phyloP scores from a whole-genome alignment of 2,113 vertebrate species.

The Urocolius indicus region DNA sequence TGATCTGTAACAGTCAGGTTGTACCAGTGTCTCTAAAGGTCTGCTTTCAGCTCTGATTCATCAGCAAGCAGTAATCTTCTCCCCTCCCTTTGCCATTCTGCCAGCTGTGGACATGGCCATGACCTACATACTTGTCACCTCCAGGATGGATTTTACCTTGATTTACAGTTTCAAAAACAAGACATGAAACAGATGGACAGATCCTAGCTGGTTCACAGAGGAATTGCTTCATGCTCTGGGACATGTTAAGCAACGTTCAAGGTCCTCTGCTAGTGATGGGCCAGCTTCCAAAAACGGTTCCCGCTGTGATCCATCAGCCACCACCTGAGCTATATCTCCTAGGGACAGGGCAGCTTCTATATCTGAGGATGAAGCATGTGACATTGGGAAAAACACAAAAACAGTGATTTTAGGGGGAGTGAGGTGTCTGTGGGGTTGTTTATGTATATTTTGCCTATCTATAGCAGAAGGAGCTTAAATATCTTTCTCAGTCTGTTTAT shows the following conservation, averaged over 20 bases:
- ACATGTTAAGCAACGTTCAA: neutral
- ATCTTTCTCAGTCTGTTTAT: neutral
- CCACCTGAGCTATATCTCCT: neutral
- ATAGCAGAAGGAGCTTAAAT: neutral
- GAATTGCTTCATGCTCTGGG: neutral
- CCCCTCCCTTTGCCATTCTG: neutral
- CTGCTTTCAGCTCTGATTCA: constrained; percentile 43
- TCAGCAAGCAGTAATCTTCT: neutral
- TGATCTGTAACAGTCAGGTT: constrained; percentile 12
- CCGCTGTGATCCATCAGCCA: rapidly evolving
- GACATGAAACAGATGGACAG: constrained; percentile 13
- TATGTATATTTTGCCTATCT: neutral
- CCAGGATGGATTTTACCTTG: constrained; percentile 42
- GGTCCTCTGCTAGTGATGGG: neutral
- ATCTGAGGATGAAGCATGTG: neutral
- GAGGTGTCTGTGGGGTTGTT: neutral
- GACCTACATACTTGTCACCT: constrained; percentile 33
- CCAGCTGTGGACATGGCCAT: constrained; percentile 33
- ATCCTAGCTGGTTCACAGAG: neutral
- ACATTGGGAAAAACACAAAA: neutral
- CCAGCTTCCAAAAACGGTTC: neutral
- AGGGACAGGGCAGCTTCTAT: neutral
- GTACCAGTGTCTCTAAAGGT: neutral
- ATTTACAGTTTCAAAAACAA: neutral
- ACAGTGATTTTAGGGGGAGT: neutral